Evolutionary conservation across 2,113 vertebrate species (phyloP).

Genomic region (Grammomys surdaster): DNA sequence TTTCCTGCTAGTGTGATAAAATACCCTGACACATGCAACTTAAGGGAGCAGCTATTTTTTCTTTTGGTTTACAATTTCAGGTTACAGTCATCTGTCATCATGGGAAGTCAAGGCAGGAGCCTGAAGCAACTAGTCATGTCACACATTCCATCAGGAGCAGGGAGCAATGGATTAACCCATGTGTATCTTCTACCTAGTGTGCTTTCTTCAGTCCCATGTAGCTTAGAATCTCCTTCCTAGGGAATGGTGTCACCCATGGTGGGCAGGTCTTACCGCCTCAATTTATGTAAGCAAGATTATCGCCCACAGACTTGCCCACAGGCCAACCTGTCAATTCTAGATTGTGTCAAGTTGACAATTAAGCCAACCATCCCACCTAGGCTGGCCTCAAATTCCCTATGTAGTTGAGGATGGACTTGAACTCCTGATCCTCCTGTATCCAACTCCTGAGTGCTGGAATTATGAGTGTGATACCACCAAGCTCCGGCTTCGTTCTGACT

Average conservation of each 20-base stretch:
- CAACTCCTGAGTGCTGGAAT: neutral
- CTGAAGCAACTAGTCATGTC: neutral
- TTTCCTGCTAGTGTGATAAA: neutral
- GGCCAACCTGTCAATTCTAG: neutral
- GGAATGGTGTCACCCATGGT: neutral
- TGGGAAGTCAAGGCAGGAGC: neutral
- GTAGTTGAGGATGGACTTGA: neutral
- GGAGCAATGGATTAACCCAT: neutral
- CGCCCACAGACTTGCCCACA: neutral
- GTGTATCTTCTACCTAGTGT: neutral
- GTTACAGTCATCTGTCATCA: neutral
- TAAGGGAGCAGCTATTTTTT: neutral
- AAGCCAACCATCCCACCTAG: neutral
- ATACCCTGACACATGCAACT: neutral
- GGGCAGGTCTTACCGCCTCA: neutral
- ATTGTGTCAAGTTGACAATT: neutral
- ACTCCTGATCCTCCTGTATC: neutral
- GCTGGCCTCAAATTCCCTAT: neutral
- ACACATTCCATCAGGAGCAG: neutral
- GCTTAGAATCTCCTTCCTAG: neutral
- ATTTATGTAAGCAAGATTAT: neutral
- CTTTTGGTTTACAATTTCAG: neutral
- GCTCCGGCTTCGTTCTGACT: neutral
- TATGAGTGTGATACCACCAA: neutral
- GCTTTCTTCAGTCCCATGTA: neutral